Evolutionary conservation across 2,113 vertebrate genomes (phyloP).

Genomic region (Ptilorrhoa leucosticta): DNA sequence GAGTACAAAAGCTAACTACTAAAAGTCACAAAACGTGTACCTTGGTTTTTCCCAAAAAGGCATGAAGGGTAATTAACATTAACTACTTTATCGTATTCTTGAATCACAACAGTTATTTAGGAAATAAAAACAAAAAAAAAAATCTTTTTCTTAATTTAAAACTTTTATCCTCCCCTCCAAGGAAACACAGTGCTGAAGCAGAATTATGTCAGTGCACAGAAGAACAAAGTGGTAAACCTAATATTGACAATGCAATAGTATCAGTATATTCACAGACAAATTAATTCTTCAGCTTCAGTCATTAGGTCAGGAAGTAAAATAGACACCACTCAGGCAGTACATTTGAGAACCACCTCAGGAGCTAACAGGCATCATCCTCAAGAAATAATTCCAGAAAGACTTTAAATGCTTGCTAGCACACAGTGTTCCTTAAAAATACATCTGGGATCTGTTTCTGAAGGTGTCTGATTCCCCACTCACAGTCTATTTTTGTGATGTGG

Average conservation of each 20-base stretch:
- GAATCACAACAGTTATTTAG: neutral
- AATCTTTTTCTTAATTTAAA: neutral
- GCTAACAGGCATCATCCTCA: neutral
- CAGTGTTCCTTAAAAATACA: neutral
- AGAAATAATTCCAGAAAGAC: neutral
- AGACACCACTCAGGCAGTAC: neutral
- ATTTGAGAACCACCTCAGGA: neutral
- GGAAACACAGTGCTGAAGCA: neutral
- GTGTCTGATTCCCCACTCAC: neutral
- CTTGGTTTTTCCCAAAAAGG: neutral
- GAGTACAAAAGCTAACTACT: neutral
- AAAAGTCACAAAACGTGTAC: neutral
- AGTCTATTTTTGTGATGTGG: neutral
- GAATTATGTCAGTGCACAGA: neutral
- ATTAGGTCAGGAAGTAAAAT: neutral
- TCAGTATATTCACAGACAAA: neutral
- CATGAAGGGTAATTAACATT: neutral
- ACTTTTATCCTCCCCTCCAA: neutral
- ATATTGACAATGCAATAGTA: neutral
- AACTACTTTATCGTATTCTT: neutral
- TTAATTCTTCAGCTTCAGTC: neutral
- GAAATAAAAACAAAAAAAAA: neutral
- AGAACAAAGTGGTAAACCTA: neutral
- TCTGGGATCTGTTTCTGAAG: neutral
- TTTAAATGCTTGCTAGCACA: neutral